Evolutionary conservation across 92 coral and sea anemone species (phyloP).

Genomic region (Siderastrea radians): DNA sequence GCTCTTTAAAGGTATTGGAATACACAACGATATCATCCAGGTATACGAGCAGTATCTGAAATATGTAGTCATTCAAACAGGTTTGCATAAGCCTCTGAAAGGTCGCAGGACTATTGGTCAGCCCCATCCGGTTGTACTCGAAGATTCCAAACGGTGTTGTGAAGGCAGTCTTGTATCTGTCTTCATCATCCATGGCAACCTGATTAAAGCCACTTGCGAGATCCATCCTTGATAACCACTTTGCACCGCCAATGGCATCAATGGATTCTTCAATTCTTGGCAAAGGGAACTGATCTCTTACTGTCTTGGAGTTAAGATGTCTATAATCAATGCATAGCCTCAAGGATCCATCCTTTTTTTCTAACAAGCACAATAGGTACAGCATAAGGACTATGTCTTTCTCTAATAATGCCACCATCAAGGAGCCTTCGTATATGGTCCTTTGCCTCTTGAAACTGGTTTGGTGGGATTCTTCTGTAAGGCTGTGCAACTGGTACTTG

Average conservation of each 20-base stretch:
- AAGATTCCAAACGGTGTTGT: conserved; percentile 64
- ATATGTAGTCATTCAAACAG: conserved; percentile 64
- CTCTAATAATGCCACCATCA: conserved; percentile 15
- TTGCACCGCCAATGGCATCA: conserved; percentile 54
- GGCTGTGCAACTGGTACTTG: conserved; percentile 53
- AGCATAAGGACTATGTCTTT: conserved; percentile 67
- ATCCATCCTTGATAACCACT: conserved; percentile 36
- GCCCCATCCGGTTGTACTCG: conserved; percentile 63
- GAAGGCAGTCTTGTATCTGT: conserved; percentile 70
- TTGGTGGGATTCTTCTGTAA: conserved; percentile 52
- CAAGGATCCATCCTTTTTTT: conserved; percentile 47
- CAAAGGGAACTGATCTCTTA: conserved; percentile 47
- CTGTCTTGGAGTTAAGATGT: conserved; percentile 49
- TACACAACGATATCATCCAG: conserved; percentile 60
- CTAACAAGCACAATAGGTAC: conserved; percentile 56
- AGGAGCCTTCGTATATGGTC: conserved; percentile 65
- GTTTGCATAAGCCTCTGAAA: conserved; percentile 72
- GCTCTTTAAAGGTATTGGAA: conserved; percentile 60
- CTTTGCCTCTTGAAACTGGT: conserved; percentile 55
- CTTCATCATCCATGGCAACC: conserved; percentile 68
- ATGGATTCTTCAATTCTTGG: conserved; percentile 60
- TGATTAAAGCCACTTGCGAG: conserved; percentile 73
- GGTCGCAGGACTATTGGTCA: conserved; percentile 67
- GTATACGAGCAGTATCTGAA: conserved; percentile 70
- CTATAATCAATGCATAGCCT: conserved; percentile 52